Percentiles rank a stretch among this genome's conserved stretches.
phyloP scores from a whole-genome alignment of 2,113 vertebrate genomes.

The Burhinus bistriatus region DNA sequence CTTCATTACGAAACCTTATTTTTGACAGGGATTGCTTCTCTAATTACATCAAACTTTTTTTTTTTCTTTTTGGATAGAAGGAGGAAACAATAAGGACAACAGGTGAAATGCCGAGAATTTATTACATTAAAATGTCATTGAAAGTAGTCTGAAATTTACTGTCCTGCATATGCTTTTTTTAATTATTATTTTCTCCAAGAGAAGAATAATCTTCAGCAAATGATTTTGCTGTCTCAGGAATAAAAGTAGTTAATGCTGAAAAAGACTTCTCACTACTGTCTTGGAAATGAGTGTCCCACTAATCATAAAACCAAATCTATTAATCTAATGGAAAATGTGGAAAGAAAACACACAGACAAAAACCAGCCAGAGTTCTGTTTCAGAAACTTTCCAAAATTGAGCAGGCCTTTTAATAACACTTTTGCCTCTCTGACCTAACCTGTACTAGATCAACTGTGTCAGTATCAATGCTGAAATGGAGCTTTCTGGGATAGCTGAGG shows the following conservation, averaged over 20 bases:
- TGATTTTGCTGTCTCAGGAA: background rate
- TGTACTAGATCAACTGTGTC: background rate
- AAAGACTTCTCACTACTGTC: background rate
- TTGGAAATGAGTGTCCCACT: background rate
- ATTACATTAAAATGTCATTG: background rate
- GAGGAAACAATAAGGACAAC: background rate
- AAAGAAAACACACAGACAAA: background rate
- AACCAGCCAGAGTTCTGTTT: background rate
- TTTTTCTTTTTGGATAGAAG: background rate
- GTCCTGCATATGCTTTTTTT: background rate
- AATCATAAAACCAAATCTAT: background rate
- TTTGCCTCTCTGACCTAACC: background rate
- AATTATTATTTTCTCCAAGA: background rate
- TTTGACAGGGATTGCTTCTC: background rate
- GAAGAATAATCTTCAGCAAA: background rate
- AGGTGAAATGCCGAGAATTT: background rate
- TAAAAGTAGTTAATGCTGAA: background rate
- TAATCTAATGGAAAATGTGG: background rate
- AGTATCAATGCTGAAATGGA: background rate
- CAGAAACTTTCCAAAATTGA: background rate
- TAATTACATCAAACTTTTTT: background rate
- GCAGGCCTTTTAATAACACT: background rate
- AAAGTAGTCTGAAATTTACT: background rate
- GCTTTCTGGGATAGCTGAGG: background rate
- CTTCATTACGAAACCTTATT: background rate